A percentile compares a stretch with the other conserved stretches of the same genome.
phyloP scores from a whole-genome alignment of 2,797 vertebrate species.

The Florisuga fusca region DNA sequence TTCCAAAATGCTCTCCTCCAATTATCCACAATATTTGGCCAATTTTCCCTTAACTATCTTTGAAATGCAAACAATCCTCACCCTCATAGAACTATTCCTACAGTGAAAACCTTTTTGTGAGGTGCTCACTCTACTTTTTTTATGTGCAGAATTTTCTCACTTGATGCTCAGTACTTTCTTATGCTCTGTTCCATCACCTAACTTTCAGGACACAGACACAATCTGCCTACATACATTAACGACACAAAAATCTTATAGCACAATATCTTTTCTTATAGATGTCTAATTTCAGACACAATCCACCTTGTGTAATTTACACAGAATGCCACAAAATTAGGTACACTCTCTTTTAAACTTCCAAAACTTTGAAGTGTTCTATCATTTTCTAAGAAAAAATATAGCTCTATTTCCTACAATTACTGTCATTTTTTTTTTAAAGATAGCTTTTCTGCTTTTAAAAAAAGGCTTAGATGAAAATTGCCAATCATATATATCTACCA shows the following conservation, averaged over 20 bases:
- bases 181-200: rapidly evolving
- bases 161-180: neutral
- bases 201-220: neutral
- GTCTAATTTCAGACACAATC: neutral
- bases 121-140: neutral
- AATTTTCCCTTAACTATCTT: neutral
- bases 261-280: neutral
- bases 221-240: neutral
- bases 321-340: neutral
- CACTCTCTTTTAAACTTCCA: neutral
- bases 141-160: neutral
- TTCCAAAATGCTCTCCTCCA: neutral
- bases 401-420: neutral
- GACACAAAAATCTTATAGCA: neutral
- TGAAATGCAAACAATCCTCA: neutral
- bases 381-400: neutral
- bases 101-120: neutral
- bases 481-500: constrained; percentile 10
- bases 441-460: neutral
- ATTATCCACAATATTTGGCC: neutral
- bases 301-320: neutral
- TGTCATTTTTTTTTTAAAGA: neutral
- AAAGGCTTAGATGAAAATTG: neutral
- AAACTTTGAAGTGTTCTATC: neutral
- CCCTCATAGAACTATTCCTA: neutral